Evolutionary conservation across 2,888 invertebrate genomes (phyloP), one percentile per base, ranked within the genome.

Genomic region (Cecidostiba fungosa): DNA sequence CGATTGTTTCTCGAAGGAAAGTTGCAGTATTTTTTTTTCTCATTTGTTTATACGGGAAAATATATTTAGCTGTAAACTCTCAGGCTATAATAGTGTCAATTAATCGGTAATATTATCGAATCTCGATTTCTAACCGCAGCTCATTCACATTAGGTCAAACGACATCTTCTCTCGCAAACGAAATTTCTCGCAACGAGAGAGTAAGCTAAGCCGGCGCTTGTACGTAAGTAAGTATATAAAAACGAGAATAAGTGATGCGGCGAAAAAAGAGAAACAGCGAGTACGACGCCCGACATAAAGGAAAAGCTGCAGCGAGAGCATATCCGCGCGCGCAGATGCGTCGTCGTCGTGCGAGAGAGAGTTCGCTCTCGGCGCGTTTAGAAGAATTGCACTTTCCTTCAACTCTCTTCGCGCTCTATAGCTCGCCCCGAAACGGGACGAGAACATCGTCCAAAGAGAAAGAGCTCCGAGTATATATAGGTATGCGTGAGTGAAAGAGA

Each of bases 381-480:
- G 85, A 85, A 86, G 87, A 87, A 89, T 88, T 85, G 89, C 89
- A 90, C 89, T 91, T 90, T 91, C 90, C 88, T 90, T 89, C 85
- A 82, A 86, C 83, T 86, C 84, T 87, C 87, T 87, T 88, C 88
- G 88, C 87, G 87, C 87, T 86, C 29, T 50, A 26, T 14, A 5
- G 14, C 16, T 47, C 74, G 50, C 39, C 50, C 43, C 73, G 43
- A 77, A 82, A 82, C 76, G 76, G 76, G 73, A 50, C 50, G 76
- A 47, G 70, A 77, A 59, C 19, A 82, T 54, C 26, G 29, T 29
- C 43, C 32, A 14, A 23, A 23, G 69, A 16, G 69, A 23, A 26
- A 23, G 59, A 19, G 59, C 23, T 3, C 6, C 29, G 32, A 1
- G 43, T 32, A 16, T 1, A n/a, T n/a, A n/a, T n/a, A n/a, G n/a